phyloP scores from a whole-genome alignment of 2,888 invertebrate species.

The Sipha maydis region DNA sequence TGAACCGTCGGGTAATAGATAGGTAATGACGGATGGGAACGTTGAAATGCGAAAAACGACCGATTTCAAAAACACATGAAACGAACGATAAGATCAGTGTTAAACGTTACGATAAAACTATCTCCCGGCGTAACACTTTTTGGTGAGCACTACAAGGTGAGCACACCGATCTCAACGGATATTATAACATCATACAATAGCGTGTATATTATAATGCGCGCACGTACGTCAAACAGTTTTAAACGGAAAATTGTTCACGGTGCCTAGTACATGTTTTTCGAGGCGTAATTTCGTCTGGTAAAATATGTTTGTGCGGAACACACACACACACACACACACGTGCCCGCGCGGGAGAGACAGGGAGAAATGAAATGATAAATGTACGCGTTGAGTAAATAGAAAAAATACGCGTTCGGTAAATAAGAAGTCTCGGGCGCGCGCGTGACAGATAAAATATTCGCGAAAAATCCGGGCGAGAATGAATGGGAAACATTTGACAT shows the following conservation, averaged over 20 bases:
- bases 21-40: too few relatives aligned
- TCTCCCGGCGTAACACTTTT: too few relatives aligned
- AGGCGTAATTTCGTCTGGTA: slow-evolving; percentile 5
- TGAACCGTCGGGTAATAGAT: too few relatives aligned
- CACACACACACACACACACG: too few relatives aligned
- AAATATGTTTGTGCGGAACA: neutral
- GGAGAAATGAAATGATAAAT: neutral
- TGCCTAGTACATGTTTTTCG: neutral
- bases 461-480: slow-evolving; percentile 19
- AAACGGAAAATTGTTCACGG: neutral
- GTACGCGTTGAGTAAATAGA: slow-evolving; percentile 23
- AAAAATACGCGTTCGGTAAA: slow-evolving; percentile 39
- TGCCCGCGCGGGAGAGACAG: neutral
- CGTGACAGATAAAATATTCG: slow-evolving; percentile 60
- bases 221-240: neutral
- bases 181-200: too few relatives aligned
- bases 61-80: too few relatives aligned
- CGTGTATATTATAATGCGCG: too few relatives aligned
- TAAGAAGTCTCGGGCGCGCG: slow-evolving; percentile 51
- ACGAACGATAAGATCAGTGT: too few relatives aligned
- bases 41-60: too few relatives aligned
- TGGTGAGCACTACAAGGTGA: too few relatives aligned
- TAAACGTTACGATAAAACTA: too few relatives aligned
- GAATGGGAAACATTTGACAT: slow-evolving; percentile 53
- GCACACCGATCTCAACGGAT: too few relatives aligned